Evolutionary conservation across 2,888 invertebrate species (phyloP).

Genomic region (Chromoteleia sp.): DNA sequence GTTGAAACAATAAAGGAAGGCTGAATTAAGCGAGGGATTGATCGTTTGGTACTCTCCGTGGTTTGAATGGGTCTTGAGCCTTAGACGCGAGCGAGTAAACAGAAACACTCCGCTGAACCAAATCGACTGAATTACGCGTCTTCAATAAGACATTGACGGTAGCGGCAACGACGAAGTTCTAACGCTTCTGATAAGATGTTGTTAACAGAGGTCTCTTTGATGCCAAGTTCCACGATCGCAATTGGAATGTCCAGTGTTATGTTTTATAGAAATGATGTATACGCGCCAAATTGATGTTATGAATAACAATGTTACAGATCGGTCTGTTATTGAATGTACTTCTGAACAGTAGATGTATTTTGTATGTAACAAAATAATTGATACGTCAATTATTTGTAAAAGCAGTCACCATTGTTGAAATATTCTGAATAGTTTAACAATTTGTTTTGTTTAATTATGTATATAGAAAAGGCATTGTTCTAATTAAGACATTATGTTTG

Average conservation of each 20-base stretch:
- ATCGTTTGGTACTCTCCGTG: conserved; percentile 45
- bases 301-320: conserved; percentile 28
- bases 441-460: too few relatives aligned
- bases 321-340: conserved; percentile 19
- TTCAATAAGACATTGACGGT: conserved; percentile 51
- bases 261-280: conserved; percentile 21
- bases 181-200: conserved; percentile 11
- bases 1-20: conserved; percentile 52
- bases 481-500: too few relatives aligned
- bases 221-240: conserved; percentile 10
- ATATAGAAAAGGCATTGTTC: too few relatives aligned
- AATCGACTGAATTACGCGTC: conserved; percentile 50
- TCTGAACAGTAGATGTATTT: not conserved
- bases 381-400: conserved; percentile 23
- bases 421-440: too few relatives aligned
- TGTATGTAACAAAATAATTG: conserved; percentile 29
- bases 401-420: too few relatives aligned
- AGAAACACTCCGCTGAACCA: conserved; percentile 44
- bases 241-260: conserved; percentile 26
- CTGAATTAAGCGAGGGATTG: conserved; percentile 54
- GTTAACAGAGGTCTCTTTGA: conserved; percentile 30
- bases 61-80: conserved; percentile 47
- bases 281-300: conserved; percentile 25
- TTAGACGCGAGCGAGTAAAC: conserved; percentile 39
- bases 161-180: conserved; percentile 8